A percentile compares a stretch with the other conserved stretches of the same genome.
Conservation (phyloP, 2,113 vertebrate species). For the Onychorhynchus coronatus region DNA sequence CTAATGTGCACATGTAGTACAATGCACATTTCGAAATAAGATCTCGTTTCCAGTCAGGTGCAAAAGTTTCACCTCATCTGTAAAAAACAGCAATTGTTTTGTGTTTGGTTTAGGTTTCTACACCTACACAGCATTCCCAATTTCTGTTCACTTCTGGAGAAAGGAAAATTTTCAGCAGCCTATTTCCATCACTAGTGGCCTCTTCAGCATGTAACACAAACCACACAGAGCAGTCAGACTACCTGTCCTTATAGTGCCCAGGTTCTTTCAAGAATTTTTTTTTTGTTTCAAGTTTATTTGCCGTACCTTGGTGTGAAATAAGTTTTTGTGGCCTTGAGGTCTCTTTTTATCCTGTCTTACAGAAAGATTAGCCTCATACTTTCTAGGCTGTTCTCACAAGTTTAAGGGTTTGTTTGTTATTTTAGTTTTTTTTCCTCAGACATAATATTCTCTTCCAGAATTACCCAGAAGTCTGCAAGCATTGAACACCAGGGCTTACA, state of each 20-base stretch:
- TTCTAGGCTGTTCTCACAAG: background rate
- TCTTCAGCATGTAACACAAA: background rate
- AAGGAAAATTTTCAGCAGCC: background rate
- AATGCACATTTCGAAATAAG: background rate
- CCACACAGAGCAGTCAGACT: background rate
- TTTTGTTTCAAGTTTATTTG: background rate
- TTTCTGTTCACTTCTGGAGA: background rate
- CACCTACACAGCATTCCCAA: background rate
- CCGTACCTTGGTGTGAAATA: background rate
- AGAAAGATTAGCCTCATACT: background rate
- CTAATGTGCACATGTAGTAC: background rate
- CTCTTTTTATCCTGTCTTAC: background rate
- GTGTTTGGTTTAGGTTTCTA: background rate
- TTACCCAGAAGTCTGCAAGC: background rate
- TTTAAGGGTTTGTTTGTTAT: background rate
- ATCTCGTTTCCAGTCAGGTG: background rate
- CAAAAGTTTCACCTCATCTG: background rate
- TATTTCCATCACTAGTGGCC: background rate
- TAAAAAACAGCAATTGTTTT: background rate
- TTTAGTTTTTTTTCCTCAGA: background rate
- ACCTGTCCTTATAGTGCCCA: background rate
- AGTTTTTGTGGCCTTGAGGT: background rate
- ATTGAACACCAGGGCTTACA: background rate
- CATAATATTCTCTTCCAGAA: background rate
- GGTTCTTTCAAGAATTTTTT: background rate